Evolutionary conservation across 2,888 invertebrate genomes (phyloP).

Genomic region (Steinernema scapterisci): DNA sequence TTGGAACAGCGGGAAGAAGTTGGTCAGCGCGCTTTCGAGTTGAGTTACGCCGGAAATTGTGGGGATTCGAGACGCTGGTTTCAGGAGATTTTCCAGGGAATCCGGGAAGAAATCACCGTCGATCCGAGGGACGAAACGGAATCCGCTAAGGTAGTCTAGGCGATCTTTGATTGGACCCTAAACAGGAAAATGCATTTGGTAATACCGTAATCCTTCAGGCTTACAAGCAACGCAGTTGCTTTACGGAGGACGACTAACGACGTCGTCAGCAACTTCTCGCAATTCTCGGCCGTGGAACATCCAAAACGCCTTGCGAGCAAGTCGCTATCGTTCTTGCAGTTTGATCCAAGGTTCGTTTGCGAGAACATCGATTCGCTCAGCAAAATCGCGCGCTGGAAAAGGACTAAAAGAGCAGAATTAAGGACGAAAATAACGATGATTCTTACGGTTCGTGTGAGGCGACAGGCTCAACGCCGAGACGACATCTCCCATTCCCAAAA

Average conservation of each 20-base stretch:
- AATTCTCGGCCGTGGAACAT: background rate
- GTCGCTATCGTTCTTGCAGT: background rate
- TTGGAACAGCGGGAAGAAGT: background rate
- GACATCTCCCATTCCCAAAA: background rate
- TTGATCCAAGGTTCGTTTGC: background rate
- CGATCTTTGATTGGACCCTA: background rate
- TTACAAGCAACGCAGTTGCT: too few relatives aligned
- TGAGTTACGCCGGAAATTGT: background rate
- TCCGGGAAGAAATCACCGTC: conserved; percentile 17
- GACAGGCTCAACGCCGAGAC: background rate
- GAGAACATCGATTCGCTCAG: background rate
- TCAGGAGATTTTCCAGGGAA: background rate
- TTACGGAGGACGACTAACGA: too few relatives aligned
- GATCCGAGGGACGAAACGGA: too few relatives aligned
- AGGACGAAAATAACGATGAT: background rate
- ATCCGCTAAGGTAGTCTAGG: background rate
- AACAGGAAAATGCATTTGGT: background rate
- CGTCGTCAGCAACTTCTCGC: background rate
- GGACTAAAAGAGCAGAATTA: background rate
- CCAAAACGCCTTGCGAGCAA: background rate
- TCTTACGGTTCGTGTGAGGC: conserved; percentile 7
- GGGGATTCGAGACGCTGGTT: background rate
- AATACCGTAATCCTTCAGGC: background rate
- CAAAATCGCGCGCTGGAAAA: background rate
- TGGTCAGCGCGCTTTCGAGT: background rate